Evolutionary conservation across 2,888 invertebrate species (phyloP), one percentile per base, ranked within the genome.

Genomic region (Erpobdella octoculata): DNA sequence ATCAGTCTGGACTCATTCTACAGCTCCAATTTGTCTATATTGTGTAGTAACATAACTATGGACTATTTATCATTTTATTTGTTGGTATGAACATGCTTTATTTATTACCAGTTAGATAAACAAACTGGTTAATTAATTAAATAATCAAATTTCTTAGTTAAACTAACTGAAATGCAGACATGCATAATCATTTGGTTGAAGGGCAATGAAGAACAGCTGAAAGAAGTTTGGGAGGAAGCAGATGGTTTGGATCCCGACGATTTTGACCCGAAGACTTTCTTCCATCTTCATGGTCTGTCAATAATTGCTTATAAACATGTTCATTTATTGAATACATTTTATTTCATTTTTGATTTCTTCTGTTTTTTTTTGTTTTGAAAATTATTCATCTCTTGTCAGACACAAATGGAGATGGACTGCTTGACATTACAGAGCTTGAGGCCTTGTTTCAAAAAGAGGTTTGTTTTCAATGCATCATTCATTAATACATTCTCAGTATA

Each of bases 261-360:
- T 78, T 98, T 97, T 84, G 88, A 98, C 84, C 95, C 96, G 15
- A 91, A 89, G 85, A 90, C 91, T 4, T 98, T 98, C 86, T 99
- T 98, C 86, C 89, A 89, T 85, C 87, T 94, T 80, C 98, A 98
- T 83, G 97, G 93, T 90, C 85, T 85, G 85, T 62, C 31, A 33
- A 28, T n/a, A 1, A 5, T 62, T 28, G 5, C 6, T 21, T 61
- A 6, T 31, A 31, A 4, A 18, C 61, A 5, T 33, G 2, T 15
- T 61, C 46, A 15, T n/a, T 41, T 41, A 15, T n/a, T 41, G 12
- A 15, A 12, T 41, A 12, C 46, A 12, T 41, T n/a, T 41, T n/a
- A 15, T n/a, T 41, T 41, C 46, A 12, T 41, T n/a, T 41, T 41
- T 41, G 12, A 15, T 41, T 41, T n/a, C n/a, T n/a, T 41, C 46